Evolutionary conservation across 2,888 invertebrate species (phyloP).

Genomic region (Megalurothrips usitatus): DNA sequence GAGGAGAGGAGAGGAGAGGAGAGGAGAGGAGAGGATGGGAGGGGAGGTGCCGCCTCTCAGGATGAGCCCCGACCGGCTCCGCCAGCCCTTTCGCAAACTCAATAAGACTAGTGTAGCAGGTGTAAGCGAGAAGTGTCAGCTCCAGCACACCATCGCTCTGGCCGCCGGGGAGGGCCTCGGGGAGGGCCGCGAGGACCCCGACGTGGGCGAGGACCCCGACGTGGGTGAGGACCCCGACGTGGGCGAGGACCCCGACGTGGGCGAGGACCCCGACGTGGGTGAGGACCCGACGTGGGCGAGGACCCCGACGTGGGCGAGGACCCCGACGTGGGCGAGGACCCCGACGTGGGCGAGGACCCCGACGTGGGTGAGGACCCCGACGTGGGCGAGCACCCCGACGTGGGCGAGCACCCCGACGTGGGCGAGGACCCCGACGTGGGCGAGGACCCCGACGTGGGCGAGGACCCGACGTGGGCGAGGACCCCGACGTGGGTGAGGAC

Average conservation of each 20-base stretch:
- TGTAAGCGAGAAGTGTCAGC: slow-evolving; percentile 26
- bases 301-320: too few relatives aligned
- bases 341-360: not conserved
- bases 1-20: not conserved
- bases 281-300: too few relatives aligned
- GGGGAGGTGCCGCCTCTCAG: not conserved
- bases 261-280: not conserved
- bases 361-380: not conserved
- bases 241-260: not conserved
- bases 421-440: too few relatives aligned
- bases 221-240: not conserved
- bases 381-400: not conserved
- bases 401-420: not conserved
- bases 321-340: not conserved
- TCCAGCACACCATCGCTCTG: not conserved
- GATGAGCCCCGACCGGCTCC: too few relatives aligned
- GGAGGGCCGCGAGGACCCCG: not conserved
- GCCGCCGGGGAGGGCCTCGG: not conserved
- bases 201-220: not conserved
- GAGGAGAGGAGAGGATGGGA: not conserved
- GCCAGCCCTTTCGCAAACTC: not conserved
- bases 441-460: too few relatives aligned
- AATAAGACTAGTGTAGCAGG: slow-evolving; percentile 26
- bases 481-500: not conserved
- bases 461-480: not conserved